These are phyloP conservation scores for Siniperca chuatsi DNA, from an alignment of 2,113 vertebrate species.

Conservation along the genomic window DNA sequence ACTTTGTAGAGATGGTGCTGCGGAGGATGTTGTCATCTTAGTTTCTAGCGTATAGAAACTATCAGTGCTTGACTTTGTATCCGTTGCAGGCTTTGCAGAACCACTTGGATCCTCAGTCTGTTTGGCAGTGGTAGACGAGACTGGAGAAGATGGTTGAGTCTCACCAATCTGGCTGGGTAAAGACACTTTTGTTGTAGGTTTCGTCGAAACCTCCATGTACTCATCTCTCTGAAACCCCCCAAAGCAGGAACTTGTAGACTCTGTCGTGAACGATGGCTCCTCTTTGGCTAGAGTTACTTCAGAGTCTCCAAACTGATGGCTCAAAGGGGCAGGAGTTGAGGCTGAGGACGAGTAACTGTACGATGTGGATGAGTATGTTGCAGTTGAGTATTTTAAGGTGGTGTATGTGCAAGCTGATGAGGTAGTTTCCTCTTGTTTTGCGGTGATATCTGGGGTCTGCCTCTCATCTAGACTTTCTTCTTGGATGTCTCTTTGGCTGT, in stretches of 20 bases:
- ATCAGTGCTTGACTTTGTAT: slow-evolving; percentile 58
- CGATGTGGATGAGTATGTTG: slow-evolving; percentile 76
- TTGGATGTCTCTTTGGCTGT: slow-evolving; percentile 58
- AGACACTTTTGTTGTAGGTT: slow-evolving; percentile 82
- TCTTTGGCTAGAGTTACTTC: slow-evolving; percentile 75
- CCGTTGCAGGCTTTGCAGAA: slow-evolving; percentile 56
- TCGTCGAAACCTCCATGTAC: slow-evolving; percentile 91
- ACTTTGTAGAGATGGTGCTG: slow-evolving; percentile 38
- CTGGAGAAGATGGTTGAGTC: slow-evolving; percentile 69
- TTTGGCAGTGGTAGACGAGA: slow-evolving; percentile 55
- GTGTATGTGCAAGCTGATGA: slow-evolving; percentile 81
- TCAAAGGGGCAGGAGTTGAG: slow-evolving; percentile 69
- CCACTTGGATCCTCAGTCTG: slow-evolving; percentile 51
- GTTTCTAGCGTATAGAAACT: slow-evolving; percentile 54
- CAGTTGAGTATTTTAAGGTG: slow-evolving; percentile 64
- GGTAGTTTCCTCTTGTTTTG: slow-evolving; percentile 73
- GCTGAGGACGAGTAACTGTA: slow-evolving; percentile 76
- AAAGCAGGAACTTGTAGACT: slow-evolving; percentile 79
- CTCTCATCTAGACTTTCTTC: slow-evolving; percentile 41
- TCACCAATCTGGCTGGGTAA: slow-evolving; percentile 80
- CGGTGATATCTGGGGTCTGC: slow-evolving; percentile 42
- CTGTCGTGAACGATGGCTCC: slow-evolving; percentile 79
- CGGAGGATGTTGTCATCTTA: slow-evolving; percentile 14
- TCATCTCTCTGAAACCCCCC: slow-evolving; percentile 86
- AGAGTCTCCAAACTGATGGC: slow-evolving; percentile 70